These are phyloP conservation scores for Lepilemur ruficaudatus DNA, from an alignment of 2,797 vertebrate species.

Conservation along the genomic window DNA sequence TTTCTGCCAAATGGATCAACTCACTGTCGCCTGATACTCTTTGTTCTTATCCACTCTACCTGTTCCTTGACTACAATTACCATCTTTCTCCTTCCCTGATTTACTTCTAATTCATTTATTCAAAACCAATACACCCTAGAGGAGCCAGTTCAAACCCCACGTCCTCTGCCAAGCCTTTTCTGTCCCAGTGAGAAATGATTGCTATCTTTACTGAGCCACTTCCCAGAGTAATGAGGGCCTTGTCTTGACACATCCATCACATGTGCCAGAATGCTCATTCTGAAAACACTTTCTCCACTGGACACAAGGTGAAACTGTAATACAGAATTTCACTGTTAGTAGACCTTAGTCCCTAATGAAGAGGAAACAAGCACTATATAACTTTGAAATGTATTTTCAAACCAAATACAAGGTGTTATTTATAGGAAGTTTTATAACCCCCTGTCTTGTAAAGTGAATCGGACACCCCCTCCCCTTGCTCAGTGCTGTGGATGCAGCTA, in stretches of 20 bases:
- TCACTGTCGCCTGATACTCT: background rate
- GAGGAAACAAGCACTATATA: background rate
- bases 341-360: background rate
- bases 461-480: background rate
- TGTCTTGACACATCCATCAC: background rate
- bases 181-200: background rate
- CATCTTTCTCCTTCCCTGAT: background rate
- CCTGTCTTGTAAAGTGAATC: background rate
- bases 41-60: background rate
- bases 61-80: background rate
- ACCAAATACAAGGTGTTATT: slow-evolving; percentile 10
- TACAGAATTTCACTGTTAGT: slow-evolving; percentile 8
- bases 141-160: background rate
- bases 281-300: background rate
- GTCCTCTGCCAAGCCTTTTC: background rate
- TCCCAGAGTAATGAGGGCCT: background rate
- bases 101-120: background rate
- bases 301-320: background rate
- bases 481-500: background rate
- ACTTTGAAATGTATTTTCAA: background rate
- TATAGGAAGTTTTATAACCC: background rate
- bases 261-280: background rate
- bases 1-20: background rate
- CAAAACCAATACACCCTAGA: background rate
- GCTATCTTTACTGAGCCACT: background rate